Evolutionary conservation across 2,113 vertebrate genomes (phyloP).

Genomic region (Nesospiza acunhae): DNA sequence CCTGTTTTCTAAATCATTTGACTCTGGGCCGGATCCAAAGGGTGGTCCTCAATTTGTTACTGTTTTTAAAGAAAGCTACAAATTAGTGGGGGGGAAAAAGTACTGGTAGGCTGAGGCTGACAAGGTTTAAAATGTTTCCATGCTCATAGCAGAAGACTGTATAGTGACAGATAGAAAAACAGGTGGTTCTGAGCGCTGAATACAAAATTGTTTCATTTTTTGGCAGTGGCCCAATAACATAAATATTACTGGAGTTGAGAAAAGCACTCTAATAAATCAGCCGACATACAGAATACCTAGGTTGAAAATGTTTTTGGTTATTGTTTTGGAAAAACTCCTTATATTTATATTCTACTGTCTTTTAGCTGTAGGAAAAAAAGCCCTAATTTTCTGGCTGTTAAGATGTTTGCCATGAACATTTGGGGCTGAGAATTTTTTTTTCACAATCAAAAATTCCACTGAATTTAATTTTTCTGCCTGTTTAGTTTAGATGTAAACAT

Average conservation of each 20-base stretch:
- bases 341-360: neutral
- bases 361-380: neutral
- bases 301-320: neutral
- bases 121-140: neutral
- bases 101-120: neutral
- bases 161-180: neutral
- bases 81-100: fast-evolving
- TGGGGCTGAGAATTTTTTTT: neutral
- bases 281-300: neutral
- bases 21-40: neutral
- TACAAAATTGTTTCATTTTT: neutral
- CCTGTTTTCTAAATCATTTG: neutral
- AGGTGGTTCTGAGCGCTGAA: neutral
- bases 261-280: neutral
- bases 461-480: neutral
- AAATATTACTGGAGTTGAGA: neutral
- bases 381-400: neutral
- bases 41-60: neutral
- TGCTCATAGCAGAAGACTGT: neutral
- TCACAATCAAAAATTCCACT: neutral
- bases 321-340: neutral
- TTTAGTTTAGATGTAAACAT: neutral
- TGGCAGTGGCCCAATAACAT: neutral
- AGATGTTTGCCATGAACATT: neutral
- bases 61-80: neutral